These are phyloP conservation scores for Ditylenchus dipsaci DNA, from an alignment of 1,140 invertebrate species.

Conservation along the genomic window DNA sequence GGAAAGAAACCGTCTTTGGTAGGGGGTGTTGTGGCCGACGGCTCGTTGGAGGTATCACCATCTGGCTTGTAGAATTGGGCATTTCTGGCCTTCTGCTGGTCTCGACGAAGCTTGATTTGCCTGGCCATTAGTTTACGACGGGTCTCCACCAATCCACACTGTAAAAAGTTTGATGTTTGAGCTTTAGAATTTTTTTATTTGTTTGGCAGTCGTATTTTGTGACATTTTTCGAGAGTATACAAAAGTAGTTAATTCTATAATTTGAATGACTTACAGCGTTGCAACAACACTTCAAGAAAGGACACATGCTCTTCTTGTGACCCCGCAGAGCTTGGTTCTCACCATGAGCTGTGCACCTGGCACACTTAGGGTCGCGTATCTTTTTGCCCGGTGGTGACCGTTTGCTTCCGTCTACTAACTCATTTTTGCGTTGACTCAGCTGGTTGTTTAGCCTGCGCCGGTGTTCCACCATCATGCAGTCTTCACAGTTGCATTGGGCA, in stretches of 20 bases:
- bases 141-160: conserved; percentile 44
- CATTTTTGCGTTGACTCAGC: conserved; percentile 31
- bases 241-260: not conserved
- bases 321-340: conserved; percentile 38
- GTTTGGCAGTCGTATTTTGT: no score
- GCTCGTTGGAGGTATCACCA: no score
- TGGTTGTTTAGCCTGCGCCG: conserved; percentile 44
- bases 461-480: conserved; percentile 45
- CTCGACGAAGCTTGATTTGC: conserved; percentile 43
- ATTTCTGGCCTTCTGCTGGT: conserved; percentile 42
- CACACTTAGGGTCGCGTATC: conserved; percentile 44
- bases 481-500: conserved; percentile 33
- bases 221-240: no score
- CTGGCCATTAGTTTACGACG: conserved; percentile 39
- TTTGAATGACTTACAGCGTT: conserved; percentile 27
- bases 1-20: no score
- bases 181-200: no score
- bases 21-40: no score
- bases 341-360: conserved; percentile 44
- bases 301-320: conserved; percentile 45
- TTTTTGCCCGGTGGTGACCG: conserved; percentile 26
- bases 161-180: conserved; percentile 15
- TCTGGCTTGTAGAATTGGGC: not conserved
- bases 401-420: conserved; percentile 13
- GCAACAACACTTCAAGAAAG: conserved; percentile 33